These are phyloP conservation scores for Watsonalla binaria DNA, from an alignment of 2,888 invertebrate species.

Conservation along the genomic window DNA sequence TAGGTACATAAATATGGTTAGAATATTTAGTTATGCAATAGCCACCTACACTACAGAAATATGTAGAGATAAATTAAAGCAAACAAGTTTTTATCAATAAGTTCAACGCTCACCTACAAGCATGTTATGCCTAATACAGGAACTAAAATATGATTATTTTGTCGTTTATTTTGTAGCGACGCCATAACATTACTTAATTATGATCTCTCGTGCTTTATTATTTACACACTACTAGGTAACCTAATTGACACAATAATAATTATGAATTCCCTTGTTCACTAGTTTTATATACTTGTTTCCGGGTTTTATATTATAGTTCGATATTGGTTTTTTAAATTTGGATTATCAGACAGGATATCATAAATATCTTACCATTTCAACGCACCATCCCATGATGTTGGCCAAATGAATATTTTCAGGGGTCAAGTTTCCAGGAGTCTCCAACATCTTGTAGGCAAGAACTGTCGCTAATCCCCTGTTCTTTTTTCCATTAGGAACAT, in stretches of 20 bases:
- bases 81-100: conserved; percentile 5
- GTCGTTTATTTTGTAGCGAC: not conserved
- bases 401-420: conserved; percentile 88
- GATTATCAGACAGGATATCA: not conserved
- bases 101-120: conserved; percentile 5
- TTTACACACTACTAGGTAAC: no score
- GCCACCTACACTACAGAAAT: not conserved
- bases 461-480: conserved; percentile 87
- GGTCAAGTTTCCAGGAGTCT: conserved; percentile 81
- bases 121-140: conserved; percentile 3
- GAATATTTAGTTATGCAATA: conserved; percentile 7
- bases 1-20: no score
- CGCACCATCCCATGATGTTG: conserved; percentile 95
- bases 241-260: not conserved
- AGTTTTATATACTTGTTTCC: no score
- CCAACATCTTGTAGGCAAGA: conserved; percentile 86
- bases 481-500: conserved; percentile 94
- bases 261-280: no score
- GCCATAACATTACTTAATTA: not conserved
- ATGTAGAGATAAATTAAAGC: conserved; percentile 1
- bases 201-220: no score
- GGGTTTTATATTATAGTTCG: no score
- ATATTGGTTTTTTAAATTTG: no score
- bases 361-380: conserved; percentile 88
- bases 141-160: conserved; percentile 6